Evolutionary conservation across 2,888 invertebrate species (phyloP).

Genomic region (Cantharis rustica): DNA sequence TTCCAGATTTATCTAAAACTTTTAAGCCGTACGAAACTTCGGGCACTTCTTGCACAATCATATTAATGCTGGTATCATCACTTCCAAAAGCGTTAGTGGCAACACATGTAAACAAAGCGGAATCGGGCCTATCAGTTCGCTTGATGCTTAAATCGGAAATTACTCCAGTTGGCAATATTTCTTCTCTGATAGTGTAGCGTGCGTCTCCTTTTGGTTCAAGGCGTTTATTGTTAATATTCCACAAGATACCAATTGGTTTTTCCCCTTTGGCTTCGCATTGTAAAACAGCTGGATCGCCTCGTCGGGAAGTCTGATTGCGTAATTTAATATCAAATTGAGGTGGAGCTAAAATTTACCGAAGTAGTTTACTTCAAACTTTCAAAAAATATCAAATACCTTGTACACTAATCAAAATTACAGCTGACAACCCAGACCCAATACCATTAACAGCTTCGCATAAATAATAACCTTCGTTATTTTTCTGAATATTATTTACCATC

Average conservation of each 20-base stretch:
- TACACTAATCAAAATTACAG: constrained; percentile 90
- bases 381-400: constrained; percentile 67
- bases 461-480: constrained; percentile 93
- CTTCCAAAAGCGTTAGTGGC: constrained; percentile 93
- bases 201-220: constrained; percentile 90
- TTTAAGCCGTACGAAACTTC: constrained; percentile 88
- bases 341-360: constrained; percentile 67
- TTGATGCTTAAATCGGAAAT: constrained; percentile 88
- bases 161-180: constrained; percentile 85
- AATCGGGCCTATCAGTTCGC: constrained; percentile 85
- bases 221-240: constrained; percentile 94
- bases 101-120: constrained; percentile 88
- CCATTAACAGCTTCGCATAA: constrained; percentile 96
- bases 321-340: constrained; percentile 93
- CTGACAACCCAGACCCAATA: constrained; percentile 92
- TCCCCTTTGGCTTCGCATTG: constrained; percentile 94
- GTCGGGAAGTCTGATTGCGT: constrained; percentile 87
- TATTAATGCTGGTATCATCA: constrained; percentile 93
- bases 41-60: constrained; percentile 91
- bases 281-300: constrained; percentile 87
- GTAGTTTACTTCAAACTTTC: background rate
- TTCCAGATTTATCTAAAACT: constrained; percentile 88
- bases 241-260: constrained; percentile 91
- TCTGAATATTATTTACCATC: constrained; percentile 86
- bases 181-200: constrained; percentile 84